phyloP scores from a whole-genome alignment of 2,888 invertebrate species.

The Tridacna crocea region DNA sequence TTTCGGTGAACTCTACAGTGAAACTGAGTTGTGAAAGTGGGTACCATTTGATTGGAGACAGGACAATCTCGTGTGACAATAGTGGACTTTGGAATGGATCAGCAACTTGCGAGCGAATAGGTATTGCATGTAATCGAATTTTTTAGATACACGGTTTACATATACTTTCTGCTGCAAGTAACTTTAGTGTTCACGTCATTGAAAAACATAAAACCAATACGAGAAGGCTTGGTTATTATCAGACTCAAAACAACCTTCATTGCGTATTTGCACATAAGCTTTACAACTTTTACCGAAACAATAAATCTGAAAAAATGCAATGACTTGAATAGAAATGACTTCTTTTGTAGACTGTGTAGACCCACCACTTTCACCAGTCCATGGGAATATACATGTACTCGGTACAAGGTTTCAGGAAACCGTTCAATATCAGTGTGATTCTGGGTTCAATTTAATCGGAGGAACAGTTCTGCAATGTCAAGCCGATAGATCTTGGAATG shows the following conservation, averaged over 20 bases:
- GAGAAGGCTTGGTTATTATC: too few species aligned
- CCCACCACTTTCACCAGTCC: not conserved
- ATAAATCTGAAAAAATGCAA: too few species aligned
- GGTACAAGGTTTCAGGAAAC: not conserved
- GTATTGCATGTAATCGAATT: not conserved
- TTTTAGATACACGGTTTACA: too few species aligned
- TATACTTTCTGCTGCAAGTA: too few species aligned
- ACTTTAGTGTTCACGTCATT: too few species aligned
- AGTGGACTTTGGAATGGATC: slow-evolving; percentile 1
- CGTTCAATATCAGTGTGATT: not conserved
- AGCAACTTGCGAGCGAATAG: not conserved
- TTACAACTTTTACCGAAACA: too few species aligned
- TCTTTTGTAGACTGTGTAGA: not conserved
- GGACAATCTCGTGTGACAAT: not conserved
- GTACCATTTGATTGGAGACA: not conserved
- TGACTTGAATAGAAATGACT: too few species aligned
- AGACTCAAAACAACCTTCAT: too few species aligned
- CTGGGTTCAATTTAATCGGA: not conserved
- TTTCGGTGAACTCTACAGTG: not conserved
- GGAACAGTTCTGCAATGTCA: not conserved
- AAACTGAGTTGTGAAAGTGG: not conserved
- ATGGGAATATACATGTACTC: not conserved
- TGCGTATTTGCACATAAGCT: too few species aligned
- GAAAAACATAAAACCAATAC: too few species aligned
- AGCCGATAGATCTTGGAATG: not conserved